Conservation (phyloP, 2,113 vertebrate genomes). For the Solea senegalensis region DNA sequence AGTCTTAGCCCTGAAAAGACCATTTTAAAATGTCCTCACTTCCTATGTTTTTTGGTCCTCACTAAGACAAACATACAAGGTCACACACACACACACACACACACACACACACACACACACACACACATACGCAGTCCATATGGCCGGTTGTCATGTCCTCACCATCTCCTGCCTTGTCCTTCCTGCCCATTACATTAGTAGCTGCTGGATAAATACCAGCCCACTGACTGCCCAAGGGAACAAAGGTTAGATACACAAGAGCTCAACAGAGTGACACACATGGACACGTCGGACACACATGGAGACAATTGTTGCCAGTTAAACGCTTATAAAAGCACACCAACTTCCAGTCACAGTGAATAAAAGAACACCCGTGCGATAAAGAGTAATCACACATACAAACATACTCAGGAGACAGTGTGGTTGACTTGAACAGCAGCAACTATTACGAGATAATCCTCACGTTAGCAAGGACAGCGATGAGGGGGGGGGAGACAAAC, state of each 20-base stretch:
- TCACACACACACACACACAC: not conserved
- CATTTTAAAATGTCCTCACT: too few species aligned
- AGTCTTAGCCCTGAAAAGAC: too few species aligned
- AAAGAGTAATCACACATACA: conserved; percentile 28
- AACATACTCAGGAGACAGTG: conserved; percentile 31
- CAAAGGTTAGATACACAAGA: conserved; percentile 77
- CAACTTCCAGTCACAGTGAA: conserved; percentile 47
- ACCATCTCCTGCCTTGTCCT: conserved; percentile 64
- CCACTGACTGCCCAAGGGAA: conserved; percentile 59
- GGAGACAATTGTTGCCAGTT: conserved; percentile 52
- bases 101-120: not conserved
- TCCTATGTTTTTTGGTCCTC: too few species aligned
- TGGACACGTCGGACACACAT: conserved; percentile 13
- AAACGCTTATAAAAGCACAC: conserved; percentile 67
- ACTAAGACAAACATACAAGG: not conserved
- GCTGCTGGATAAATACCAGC: conserved; percentile 75
- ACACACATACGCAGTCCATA: conserved; percentile 42
- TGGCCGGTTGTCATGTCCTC: conserved; percentile 53
- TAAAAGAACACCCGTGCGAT: conserved; percentile 46
- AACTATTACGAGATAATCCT: conserved; percentile 75
- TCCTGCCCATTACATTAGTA: conserved; percentile 74
- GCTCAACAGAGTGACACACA: conserved; percentile 42
- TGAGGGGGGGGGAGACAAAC: conserved; percentile 63
- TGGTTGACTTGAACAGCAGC: conserved; percentile 63
- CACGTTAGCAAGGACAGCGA: conserved; percentile 56